Conservation (phyloP, 1,140 invertebrate species). For the Drosophila pseudoananassae region DNA sequence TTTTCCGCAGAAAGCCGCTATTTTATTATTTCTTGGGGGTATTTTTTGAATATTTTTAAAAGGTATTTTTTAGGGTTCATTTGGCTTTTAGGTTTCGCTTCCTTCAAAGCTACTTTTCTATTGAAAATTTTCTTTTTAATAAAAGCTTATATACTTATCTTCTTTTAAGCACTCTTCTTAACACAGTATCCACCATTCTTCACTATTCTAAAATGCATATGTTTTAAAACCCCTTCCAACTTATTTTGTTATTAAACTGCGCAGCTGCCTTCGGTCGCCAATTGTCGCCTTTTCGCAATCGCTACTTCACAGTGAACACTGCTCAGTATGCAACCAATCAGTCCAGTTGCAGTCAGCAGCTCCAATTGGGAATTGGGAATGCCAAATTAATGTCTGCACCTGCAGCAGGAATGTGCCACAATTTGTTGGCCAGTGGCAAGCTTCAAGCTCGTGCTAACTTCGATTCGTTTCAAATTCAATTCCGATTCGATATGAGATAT, state of each 20-base stretch:
- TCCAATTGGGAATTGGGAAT: slow-evolving; percentile 40
- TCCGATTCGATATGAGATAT: not conserved
- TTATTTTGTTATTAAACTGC: slow-evolving; percentile 43
- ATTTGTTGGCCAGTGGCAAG: slow-evolving; percentile 23
- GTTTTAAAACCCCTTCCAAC: not conserved
- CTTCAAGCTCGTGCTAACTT: slow-evolving; percentile 29
- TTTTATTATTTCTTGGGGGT: slow-evolving; percentile 18
- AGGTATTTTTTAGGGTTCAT: slow-evolving; percentile 20
- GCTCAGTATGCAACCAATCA: slow-evolving; percentile 28
- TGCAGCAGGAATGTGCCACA: slow-evolving; percentile 46
- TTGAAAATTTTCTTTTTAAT: too few relatives aligned
- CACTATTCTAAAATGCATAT: not conserved
- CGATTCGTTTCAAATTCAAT: slow-evolving; percentile 3
- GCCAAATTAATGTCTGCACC: slow-evolving; percentile 59
- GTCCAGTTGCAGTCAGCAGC: slow-evolving; percentile 12
- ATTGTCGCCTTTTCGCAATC: slow-evolving; percentile 22
- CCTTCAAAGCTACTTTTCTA: too few relatives aligned
- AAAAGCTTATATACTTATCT: too few relatives aligned
- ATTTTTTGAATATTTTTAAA: not conserved
- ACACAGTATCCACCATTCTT: not conserved
- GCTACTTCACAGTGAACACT: slow-evolving; percentile 7
- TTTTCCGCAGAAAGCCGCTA: slow-evolving; percentile 44
- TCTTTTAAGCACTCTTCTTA: too few relatives aligned
- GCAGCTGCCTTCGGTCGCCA: slow-evolving; percentile 39
- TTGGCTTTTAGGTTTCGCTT: not conserved